These are phyloP conservation scores for Mythimna albipuncta DNA, from an alignment of 2,888 invertebrate genomes.

Conservation along the genomic window DNA sequence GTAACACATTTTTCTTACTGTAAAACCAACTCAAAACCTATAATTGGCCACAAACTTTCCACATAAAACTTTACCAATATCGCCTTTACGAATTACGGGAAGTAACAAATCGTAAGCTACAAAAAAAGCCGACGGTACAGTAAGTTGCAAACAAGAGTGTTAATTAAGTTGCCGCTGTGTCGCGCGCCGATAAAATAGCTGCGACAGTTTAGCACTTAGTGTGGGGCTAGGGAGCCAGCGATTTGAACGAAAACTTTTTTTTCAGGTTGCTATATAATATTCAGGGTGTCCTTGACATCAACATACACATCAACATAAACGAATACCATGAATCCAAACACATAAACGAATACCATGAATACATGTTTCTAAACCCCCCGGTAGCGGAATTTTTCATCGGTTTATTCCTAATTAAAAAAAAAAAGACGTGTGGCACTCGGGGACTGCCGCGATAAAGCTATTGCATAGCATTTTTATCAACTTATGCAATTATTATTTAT, in stretches of 20 bases:
- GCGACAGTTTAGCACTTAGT: conserved; percentile 80
- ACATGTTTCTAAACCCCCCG: no score
- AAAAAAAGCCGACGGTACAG: conserved; percentile 74
- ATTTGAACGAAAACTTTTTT: background rate
- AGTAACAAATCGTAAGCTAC: conserved; percentile 80
- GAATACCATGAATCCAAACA: no score
- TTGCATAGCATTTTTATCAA: no score
- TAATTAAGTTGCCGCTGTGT: conserved; percentile 80
- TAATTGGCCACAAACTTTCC: conserved; percentile 52
- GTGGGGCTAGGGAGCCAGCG: conserved; percentile 66
- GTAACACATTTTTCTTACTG: conserved; percentile 6
- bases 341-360: no score
- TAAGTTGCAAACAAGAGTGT: conserved; percentile 83
- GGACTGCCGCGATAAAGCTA: no score
- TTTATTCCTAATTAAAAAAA: no score
- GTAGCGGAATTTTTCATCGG: no score
- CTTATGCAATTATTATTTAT: no score
- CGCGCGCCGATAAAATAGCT: conserved; percentile 81
- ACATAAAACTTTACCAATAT: conserved; percentile 80
- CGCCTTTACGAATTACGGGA: conserved; percentile 75
- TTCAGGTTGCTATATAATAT: no score
- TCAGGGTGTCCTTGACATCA: no score
- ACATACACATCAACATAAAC: no score
- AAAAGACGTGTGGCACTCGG: no score
- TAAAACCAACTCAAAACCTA: conserved; percentile 28